phyloP scores from a whole-genome alignment of 1,140 invertebrate genomes.

The Diprion similis region DNA sequence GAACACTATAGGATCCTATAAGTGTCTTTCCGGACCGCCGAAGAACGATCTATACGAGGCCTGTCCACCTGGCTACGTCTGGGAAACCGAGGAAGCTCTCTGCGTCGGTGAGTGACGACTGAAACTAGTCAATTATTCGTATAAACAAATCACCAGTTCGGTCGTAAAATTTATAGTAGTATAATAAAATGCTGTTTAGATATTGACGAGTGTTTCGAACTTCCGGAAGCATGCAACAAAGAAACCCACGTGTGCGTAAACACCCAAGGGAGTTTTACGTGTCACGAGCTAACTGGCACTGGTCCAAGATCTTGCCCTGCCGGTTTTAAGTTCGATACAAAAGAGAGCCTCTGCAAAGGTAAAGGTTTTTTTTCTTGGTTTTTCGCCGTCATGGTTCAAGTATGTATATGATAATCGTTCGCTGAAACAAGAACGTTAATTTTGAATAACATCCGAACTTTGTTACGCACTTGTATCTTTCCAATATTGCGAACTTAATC shows the following conservation, averaged over 20 bases:
- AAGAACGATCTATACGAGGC: conserved; percentile 54
- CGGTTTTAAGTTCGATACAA: conserved; percentile 70
- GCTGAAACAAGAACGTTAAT: background rate
- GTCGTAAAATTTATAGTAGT: conserved; percentile 24
- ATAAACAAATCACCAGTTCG: conserved; percentile 13
- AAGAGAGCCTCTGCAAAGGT: conserved; percentile 67
- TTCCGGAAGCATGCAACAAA: conserved; percentile 67
- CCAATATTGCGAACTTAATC: conserved; percentile 16
- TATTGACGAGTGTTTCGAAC: conserved; percentile 73
- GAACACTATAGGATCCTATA: conserved; percentile 73
- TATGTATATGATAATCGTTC: background rate
- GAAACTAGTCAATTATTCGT: background rate
- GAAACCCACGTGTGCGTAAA: conserved; percentile 74
- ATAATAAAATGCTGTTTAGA: conserved; percentile 57
- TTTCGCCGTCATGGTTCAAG: background rate
- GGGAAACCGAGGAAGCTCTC: conserved; percentile 55
- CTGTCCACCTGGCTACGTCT: conserved; percentile 71
- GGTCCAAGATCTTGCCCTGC: conserved; percentile 69
- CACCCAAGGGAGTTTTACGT: conserved; percentile 71
- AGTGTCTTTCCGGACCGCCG: conserved; percentile 61
- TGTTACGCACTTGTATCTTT: background rate
- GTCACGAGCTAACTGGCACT: conserved; percentile 62
- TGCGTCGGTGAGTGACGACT: conserved; percentile 56
- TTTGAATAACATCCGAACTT: background rate
- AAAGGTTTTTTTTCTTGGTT: conserved; percentile 22